Evolutionary conservation across 2,888 invertebrate genomes (phyloP).

Genomic region (Vesta saturnalis): DNA sequence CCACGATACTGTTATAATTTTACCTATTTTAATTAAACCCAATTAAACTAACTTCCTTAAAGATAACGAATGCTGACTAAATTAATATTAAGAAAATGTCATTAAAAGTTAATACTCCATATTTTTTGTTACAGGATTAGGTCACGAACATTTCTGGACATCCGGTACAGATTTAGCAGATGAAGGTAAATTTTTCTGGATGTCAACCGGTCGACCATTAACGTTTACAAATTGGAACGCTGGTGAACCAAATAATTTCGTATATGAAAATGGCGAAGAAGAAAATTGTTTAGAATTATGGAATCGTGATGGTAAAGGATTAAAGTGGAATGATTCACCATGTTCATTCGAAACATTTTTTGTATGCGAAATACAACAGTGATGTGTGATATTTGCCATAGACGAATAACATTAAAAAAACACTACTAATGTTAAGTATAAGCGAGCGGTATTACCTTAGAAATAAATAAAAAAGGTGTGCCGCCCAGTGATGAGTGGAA

Average conservation of each 20-base stretch:
- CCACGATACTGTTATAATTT: too few species aligned
- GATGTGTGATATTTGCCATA: conserved; percentile 49
- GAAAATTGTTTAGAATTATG: conserved; percentile 92
- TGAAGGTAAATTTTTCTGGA: conserved; percentile 93
- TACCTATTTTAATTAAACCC: too few species aligned
- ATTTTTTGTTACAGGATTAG: conserved; percentile 77
- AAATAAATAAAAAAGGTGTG: too few species aligned
- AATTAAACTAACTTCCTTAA: too few species aligned
- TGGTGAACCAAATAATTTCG: conserved; percentile 93
- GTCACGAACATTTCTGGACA: conserved; percentile 93
- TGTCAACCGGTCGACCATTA: conserved; percentile 88
- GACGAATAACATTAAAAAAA: too few species aligned
- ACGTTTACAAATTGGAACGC: conserved; percentile 95
- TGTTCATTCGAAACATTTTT: conserved; percentile 94
- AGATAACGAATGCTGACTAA: too few species aligned
- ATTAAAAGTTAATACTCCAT: too few species aligned
- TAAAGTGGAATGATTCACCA: conserved; percentile 94
- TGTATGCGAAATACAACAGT: conserved; percentile 82
- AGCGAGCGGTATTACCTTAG: too few species aligned
- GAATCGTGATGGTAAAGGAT: conserved; percentile 91
- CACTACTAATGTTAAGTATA: too few species aligned
- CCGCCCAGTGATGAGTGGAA: too few species aligned
- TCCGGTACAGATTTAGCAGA: conserved; percentile 92
- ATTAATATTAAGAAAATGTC: too few species aligned
- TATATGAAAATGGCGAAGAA: conserved; percentile 92